Evolutionary conservation across 2,888 invertebrate species (phyloP), one percentile per base, ranked within the genome.

Genomic region (Biston betularia): DNA sequence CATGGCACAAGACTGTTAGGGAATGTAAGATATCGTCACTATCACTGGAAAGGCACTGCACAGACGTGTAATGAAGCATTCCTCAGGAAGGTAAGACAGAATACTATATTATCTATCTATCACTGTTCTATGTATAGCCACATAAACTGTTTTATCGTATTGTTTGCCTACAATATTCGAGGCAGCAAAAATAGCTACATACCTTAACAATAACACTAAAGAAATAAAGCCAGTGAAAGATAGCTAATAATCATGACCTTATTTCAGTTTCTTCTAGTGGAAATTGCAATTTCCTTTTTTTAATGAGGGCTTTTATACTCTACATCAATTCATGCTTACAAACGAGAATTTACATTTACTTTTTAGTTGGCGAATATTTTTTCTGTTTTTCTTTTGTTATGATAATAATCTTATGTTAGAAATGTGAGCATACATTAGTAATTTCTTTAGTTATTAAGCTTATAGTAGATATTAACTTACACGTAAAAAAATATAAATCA

Each of bases 11-110:
- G 95, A 70, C 94, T 95, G 75, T 89, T 96, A 75, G 96, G 96
- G 54, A 96, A 96, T 82, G 94, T 96, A 55, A 93, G 96, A 73
- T 96, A 95, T 86, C 94, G 96, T 54, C 97, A 98, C 87, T 95
- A 96, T 79, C 97, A 98, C 89, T 97, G 97, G 96, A 96, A 97
- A 81, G 96, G 97, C 71, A 96, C 97, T 49, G 96, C 97, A 64
- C 97, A 97, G 87, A 96, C 97, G 79, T 98, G 98, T 94, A 98
- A 98, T 86, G 97, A 97, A 89, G 94, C 96, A 80, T 98, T 98
- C 93, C 95, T 98, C 69, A 95, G 96, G 90, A 98, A 97, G 97
- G 98, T 98, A 93, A 93, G 92, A 75, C 64, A 62, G 60, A 44
- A 24, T 44, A 10, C 33, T 24, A n/a, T 52, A 14, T 12, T 49